A percentile compares a stretch with the other conserved stretches of the same genome.
phyloP scores from a whole-genome alignment of 2,888 invertebrate genomes.

The Cotesia congregata region DNA sequence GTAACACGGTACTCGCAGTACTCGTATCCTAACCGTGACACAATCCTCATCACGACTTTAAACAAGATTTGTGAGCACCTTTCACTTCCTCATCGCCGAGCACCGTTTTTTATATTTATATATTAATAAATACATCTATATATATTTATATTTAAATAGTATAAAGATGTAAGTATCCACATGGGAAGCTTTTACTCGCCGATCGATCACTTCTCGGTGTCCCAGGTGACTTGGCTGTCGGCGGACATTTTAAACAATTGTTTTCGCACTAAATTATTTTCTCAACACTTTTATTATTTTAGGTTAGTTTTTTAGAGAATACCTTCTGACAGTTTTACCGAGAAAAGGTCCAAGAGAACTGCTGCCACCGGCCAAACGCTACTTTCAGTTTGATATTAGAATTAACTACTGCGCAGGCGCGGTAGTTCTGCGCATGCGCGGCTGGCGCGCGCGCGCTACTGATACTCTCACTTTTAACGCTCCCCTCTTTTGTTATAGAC shows the following conservation, averaged over 20 bases:
- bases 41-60: slow-evolving; percentile 44
- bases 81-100: slow-evolving; percentile 30
- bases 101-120: background rate
- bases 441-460: too few relatives aligned
- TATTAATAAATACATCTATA: background rate
- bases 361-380: too few relatives aligned
- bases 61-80: background rate
- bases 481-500: too few relatives aligned
- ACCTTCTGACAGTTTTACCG: too few relatives aligned
- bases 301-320: too few relatives aligned
- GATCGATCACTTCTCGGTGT: background rate
- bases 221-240: background rate
- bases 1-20: slow-evolving; percentile 34
- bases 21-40: slow-evolving; percentile 34
- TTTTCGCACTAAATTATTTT: too few relatives aligned
- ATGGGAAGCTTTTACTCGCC: background rate
- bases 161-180: background rate
- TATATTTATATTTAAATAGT: background rate
- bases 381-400: too few relatives aligned
- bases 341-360: too few relatives aligned
- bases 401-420: too few relatives aligned
- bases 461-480: too few relatives aligned
- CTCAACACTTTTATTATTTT: too few relatives aligned
- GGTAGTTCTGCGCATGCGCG: too few relatives aligned
- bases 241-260: background rate